phyloP scores from a whole-genome alignment of 2,113 vertebrate genomes.

The Chionomys nivalis region DNA sequence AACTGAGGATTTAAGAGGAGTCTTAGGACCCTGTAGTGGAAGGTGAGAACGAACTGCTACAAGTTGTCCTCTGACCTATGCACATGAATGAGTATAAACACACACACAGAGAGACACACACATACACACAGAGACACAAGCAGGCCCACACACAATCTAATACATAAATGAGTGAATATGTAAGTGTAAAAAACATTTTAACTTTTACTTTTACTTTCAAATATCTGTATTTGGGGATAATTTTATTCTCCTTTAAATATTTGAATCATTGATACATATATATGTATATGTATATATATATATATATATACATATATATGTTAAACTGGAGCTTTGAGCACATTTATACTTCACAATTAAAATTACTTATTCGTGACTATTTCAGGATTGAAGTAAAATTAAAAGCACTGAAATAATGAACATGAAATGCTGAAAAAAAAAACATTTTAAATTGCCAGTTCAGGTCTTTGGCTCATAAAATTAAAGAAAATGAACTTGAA shows the following conservation, averaged over 20 bases:
- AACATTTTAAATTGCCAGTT: neutral
- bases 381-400: neutral
- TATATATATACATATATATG: neutral
- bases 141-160: neutral
- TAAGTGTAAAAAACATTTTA: neutral
- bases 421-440: neutral
- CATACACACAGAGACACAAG: neutral
- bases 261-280: neutral
- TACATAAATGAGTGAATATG: neutral
- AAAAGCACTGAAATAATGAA: neutral
- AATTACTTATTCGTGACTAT: neutral
- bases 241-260: neutral
- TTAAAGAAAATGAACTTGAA: neutral
- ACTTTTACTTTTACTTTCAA: neutral
- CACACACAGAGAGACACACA: too few relatives aligned
- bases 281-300: neutral
- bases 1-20: neutral
- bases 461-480: slow-evolving; percentile 36
- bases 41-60: neutral
- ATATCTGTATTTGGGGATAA: neutral
- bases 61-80: neutral
- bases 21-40: neutral
- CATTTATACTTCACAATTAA: neutral
- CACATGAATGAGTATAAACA: neutral
- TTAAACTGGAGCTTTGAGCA: neutral